Conservation (phyloP, 2,797 vertebrate species). For the Eulemur rubriventer region DNA sequence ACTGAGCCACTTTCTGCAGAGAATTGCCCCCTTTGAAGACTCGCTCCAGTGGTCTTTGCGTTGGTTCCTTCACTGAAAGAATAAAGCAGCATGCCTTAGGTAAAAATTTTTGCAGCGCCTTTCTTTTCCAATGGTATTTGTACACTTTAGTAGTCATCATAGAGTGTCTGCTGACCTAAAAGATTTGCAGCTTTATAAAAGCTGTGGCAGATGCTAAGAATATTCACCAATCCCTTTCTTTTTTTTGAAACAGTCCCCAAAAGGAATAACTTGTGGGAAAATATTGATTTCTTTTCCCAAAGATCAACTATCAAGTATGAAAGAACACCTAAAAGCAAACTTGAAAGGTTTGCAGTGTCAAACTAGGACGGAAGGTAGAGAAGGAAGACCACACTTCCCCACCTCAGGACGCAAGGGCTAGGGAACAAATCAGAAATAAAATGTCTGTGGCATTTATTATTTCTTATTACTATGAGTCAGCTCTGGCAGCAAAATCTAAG, state of each 20-base stretch:
- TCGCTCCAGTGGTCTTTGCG: conserved; percentile 21
- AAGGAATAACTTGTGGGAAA: conserved; percentile 15
- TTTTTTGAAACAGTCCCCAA: conserved; percentile 38
- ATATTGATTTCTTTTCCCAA: conserved; percentile 42
- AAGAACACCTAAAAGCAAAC: conserved; percentile 49
- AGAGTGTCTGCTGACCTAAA: not conserved
- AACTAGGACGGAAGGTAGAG: not conserved
- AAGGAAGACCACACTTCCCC: not conserved
- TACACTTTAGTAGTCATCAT: not conserved
- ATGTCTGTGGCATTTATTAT: not conserved
- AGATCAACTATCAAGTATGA: conserved; percentile 49
- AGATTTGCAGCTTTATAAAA: conserved; percentile 17
- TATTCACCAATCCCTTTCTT: conserved; percentile 2
- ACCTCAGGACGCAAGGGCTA: not conserved
- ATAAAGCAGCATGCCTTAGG: conserved; percentile 62
- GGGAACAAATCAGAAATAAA: not conserved
- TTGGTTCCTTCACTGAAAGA: not conserved
- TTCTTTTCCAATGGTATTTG: conserved; percentile 70
- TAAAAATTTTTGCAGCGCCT: conserved; percentile 50
- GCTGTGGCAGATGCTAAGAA: conserved; percentile 24
- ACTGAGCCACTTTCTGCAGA: conserved; percentile 56
- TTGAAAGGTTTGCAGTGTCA: conserved; percentile 10
- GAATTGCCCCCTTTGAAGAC: conserved; percentile 71
- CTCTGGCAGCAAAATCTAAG: not conserved
- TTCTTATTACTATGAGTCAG: not conserved